Conservation (phyloP, 2,797 vertebrate species). For the Acanthurus leucopareius region DNA sequence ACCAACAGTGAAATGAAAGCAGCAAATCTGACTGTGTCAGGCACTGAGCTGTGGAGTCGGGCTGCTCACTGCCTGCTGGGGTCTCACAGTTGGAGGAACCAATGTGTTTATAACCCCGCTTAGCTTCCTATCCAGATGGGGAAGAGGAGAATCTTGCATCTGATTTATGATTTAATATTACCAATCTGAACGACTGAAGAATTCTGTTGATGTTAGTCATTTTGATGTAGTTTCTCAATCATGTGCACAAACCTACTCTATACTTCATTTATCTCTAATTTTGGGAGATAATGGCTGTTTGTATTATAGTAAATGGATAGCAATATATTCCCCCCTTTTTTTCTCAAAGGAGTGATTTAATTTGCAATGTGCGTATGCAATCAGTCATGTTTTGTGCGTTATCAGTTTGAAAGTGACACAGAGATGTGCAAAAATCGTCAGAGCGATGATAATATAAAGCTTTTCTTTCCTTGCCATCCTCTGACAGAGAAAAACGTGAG, state of each 20-base stretch:
- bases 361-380: slow-evolving; percentile 41
- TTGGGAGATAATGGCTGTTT: slow-evolving; percentile 40
- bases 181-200: slow-evolving; percentile 22
- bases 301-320: slow-evolving; percentile 44
- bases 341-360: slow-evolving; percentile 33
- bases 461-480: slow-evolving; percentile 57
- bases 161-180: slow-evolving; percentile 50
- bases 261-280: slow-evolving; percentile 44
- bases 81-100: slow-evolving; percentile 52
- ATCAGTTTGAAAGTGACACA: slow-evolving; percentile 51
- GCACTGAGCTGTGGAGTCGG: slow-evolving; percentile 63
- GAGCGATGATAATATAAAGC: slow-evolving; percentile 62
- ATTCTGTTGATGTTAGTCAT: slow-evolving; percentile 19
- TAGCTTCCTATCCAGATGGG: slow-evolving; percentile 42
- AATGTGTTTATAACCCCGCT: slow-evolving; percentile 38
- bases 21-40: slow-evolving; percentile 70
- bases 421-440: slow-evolving; percentile 60
- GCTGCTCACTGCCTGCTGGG: slow-evolving; percentile 60
- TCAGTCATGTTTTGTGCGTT: slow-evolving; percentile 56
- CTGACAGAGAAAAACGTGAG: slow-evolving; percentile 49
- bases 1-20: slow-evolving; percentile 77
- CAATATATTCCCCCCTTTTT: slow-evolving; percentile 28
- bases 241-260: slow-evolving; percentile 41
- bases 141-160: slow-evolving; percentile 44
- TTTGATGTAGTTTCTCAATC: slow-evolving; percentile 41